A percentile compares a stretch with the other conserved stretches of the same genome.
Conservation (phyloP, 2,113 vertebrate species). For the Procavia capensis region DNA sequence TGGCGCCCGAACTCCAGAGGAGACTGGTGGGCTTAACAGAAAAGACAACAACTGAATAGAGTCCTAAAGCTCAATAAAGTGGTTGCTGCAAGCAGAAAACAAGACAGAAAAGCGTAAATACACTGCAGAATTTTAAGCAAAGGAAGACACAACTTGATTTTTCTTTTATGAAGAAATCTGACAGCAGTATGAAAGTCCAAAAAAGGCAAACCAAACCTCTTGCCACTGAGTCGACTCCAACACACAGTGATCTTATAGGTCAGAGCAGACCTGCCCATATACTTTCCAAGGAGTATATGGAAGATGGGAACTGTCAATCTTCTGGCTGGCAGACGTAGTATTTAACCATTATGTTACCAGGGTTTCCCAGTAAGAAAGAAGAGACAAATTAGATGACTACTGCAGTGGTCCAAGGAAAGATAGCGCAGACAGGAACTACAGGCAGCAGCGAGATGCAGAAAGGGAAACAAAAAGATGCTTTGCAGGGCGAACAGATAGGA, state of each 20-base stretch:
- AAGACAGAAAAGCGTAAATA: background rate
- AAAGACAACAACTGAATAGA: background rate
- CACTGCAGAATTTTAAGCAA: background rate
- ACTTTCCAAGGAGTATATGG: no score
- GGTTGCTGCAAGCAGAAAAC: background rate
- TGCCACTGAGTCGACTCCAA: no score
- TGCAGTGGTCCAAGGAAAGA: background rate
- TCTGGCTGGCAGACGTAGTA: no score
- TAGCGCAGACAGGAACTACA: background rate
- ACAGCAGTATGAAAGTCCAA: background rate
- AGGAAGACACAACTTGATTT: background rate
- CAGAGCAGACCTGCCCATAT: no score
- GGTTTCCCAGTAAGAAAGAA: background rate
- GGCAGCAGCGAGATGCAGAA: background rate
- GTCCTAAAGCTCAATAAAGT: background rate
- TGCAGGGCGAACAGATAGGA: background rate
- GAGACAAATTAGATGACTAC: background rate
- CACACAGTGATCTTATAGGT: no score
- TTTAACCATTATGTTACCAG: no score
- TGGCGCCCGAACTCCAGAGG: background rate
- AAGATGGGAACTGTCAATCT: no score
- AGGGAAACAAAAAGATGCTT: background rate
- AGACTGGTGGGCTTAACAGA: background rate
- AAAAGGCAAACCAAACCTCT: no score
- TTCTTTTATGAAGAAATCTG: conserved; percentile 8